Conservation (phyloP, 2,113 vertebrate species). For the Caretta caretta region DNA sequence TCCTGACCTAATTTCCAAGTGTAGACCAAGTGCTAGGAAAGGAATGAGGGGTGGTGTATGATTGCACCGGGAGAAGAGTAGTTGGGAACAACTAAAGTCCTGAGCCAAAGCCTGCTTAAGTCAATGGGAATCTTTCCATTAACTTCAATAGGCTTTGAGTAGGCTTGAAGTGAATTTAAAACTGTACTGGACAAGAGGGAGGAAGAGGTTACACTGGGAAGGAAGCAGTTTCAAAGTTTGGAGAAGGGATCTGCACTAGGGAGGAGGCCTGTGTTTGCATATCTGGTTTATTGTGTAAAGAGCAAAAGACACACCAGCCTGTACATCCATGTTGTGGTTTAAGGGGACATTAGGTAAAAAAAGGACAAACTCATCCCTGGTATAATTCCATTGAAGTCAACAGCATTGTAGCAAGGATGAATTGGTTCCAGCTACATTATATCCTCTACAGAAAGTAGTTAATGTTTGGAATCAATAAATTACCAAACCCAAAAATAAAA, state of each 20-base stretch:
- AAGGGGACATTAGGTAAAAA: background rate
- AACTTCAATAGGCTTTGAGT: background rate
- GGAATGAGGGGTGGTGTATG: background rate
- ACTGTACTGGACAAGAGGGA: background rate
- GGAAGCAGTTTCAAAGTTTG: background rate
- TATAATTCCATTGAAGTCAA: background rate
- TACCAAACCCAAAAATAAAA: background rate
- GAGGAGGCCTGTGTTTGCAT: background rate
- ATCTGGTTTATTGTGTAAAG: background rate
- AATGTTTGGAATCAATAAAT: background rate
- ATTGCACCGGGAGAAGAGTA: background rate
- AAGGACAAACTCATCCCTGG: background rate
- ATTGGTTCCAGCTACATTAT: background rate
- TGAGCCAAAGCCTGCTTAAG: background rate
- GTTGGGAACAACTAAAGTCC: background rate
- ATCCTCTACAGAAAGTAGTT: background rate
- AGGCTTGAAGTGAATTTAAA: background rate
- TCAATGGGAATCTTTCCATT: background rate
- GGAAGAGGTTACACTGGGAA: background rate
- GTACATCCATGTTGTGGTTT: background rate
- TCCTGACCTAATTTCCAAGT: background rate
- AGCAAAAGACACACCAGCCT: background rate
- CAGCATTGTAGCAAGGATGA: background rate
- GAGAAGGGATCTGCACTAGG: background rate
- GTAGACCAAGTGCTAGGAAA: background rate